A percentile compares a stretch with the other conserved stretches of the same genome.
phyloP scores from a whole-genome alignment of 2,888 invertebrate species.

The Ophion costatus region DNA sequence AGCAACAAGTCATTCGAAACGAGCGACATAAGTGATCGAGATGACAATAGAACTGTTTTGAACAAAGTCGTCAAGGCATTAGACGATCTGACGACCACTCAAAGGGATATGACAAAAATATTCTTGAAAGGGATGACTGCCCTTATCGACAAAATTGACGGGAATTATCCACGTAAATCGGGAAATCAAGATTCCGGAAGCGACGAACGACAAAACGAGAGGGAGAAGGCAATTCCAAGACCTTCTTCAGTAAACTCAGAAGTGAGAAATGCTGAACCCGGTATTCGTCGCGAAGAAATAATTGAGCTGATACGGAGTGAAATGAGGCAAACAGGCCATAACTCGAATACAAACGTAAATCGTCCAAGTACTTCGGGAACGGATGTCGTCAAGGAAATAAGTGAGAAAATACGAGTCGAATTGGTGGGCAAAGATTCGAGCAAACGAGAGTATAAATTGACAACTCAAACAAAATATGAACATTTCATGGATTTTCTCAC shows the following conservation, averaged over 20 bases:
- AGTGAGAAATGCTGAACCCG: constrained; percentile 35
- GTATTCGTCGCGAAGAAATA: constrained; percentile 43
- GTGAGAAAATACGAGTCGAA: constrained; percentile 62
- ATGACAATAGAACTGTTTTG: constrained; percentile 19
- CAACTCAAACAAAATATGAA: constrained; percentile 56
- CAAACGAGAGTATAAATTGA: constrained; percentile 64
- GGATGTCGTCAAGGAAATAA: constrained; percentile 52
- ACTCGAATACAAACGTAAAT: constrained; percentile 39
- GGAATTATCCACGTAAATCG: constrained; percentile 33
- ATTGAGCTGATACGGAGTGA: constrained; percentile 44
- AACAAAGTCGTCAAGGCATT: constrained; percentile 41
- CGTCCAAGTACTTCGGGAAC: constrained; percentile 34
- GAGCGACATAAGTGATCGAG: constrained; percentile 16
- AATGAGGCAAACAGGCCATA: constrained; percentile 31
- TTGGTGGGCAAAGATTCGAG: constrained; percentile 57
- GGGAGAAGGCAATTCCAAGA: constrained; percentile 29
- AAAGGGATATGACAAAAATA: constrained; percentile 30
- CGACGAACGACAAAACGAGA: constrained; percentile 39
- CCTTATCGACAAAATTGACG: constrained; percentile 44
- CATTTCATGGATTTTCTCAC: constrained; percentile 65
- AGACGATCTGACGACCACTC: constrained; percentile 31
- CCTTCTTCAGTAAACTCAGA: constrained; percentile 24
- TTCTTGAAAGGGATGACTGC: constrained; percentile 39
- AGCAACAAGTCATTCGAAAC: constrained; percentile 30
- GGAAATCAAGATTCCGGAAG: constrained; percentile 33